These are phyloP conservation scores for Trichacis sp. DNA, from an alignment of 2,888 invertebrate genomes.

Conservation along the genomic window DNA sequence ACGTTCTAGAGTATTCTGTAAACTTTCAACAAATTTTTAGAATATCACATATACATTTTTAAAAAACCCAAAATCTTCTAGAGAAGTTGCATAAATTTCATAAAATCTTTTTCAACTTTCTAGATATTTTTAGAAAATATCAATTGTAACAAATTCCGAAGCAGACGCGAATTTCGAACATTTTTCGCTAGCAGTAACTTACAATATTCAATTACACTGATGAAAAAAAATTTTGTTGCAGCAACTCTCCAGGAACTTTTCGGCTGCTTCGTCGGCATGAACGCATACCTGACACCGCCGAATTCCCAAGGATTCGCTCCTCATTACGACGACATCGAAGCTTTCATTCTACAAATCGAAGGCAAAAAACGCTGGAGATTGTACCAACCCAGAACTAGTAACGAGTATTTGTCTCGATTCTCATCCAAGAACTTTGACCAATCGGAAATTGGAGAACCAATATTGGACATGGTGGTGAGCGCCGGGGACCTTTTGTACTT, in stretches of 20 bases:
- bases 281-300: conserved; percentile 95
- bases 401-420: conserved; percentile 81
- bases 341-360: conserved; percentile 95
- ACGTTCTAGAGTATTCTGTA: too few relatives aligned
- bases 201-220: not conserved
- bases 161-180: too few relatives aligned
- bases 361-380: conserved; percentile 95
- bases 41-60: too few relatives aligned
- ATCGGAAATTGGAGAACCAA: conserved; percentile 82
- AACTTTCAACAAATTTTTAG: too few relatives aligned
- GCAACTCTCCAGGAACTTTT: conserved; percentile 92
- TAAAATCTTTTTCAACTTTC: too few relatives aligned
- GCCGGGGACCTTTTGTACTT: conserved; percentile 95
- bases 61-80: too few relatives aligned
- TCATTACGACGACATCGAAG: conserved; percentile 99
- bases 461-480: conserved; percentile 82
- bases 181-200: not conserved
- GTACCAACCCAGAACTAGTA: conserved; percentile 80
- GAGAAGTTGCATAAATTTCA: too few relatives aligned
- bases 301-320: conserved; percentile 98
- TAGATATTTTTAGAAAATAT: too few relatives aligned
- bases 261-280: conserved; percentile 94
- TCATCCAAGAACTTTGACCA: conserved; percentile 85
- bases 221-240: too few relatives aligned
- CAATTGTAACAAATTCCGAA: too few relatives aligned